Evolutionary conservation across 2,888 invertebrate species (phyloP).

Genomic region (Cryptosula pallasiana): DNA sequence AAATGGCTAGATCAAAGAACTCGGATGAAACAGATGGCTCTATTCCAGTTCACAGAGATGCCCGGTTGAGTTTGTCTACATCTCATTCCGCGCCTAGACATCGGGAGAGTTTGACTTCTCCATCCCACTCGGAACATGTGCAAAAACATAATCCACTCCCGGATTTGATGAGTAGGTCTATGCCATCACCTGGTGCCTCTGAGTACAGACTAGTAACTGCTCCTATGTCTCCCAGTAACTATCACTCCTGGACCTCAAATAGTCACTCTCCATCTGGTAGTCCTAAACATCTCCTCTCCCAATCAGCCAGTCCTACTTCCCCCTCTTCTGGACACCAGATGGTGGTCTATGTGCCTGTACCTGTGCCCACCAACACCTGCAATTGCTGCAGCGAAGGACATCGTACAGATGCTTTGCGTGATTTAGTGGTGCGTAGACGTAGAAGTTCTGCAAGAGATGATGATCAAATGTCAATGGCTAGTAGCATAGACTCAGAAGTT

Average conservation of each 20-base stretch:
- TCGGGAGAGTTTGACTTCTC: neutral
- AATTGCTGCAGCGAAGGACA: neutral
- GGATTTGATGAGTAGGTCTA: neutral
- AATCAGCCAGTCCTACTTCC: neutral
- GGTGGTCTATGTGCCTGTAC: constrained; percentile 4
- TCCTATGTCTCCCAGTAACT: neutral
- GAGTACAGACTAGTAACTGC: neutral
- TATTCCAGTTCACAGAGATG: neutral
- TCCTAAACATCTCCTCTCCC: neutral
- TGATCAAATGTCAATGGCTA: constrained; percentile 13
- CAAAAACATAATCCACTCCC: neutral
- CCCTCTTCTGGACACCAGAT: constrained; percentile 17
- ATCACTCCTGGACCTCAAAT: neutral
- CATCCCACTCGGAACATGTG: neutral
- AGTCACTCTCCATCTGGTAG: neutral
- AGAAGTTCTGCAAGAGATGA: neutral
- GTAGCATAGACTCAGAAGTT: constrained; percentile 9
- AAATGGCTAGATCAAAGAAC: neutral
- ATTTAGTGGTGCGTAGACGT: neutral
- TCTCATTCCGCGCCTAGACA: neutral
- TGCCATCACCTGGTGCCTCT: neutral
- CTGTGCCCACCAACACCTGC: neutral
- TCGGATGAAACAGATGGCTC: neutral
- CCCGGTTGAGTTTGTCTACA: neutral
- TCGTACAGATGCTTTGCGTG: neutral